phyloP scores from a whole-genome alignment of 2,113 vertebrate genomes.

The Procavia capensis region DNA sequence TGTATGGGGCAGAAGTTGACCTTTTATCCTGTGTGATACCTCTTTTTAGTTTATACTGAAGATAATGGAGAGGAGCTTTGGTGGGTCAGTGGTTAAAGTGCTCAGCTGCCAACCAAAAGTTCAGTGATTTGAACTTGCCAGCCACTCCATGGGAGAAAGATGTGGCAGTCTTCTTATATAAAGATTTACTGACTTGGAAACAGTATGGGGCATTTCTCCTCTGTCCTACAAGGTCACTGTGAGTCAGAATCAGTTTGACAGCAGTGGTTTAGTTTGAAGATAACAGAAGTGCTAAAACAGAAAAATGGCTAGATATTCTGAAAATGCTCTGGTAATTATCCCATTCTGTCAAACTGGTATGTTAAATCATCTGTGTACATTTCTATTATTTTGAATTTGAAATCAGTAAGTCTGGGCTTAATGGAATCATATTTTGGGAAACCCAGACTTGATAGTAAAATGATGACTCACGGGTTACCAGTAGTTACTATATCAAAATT shows the following conservation, averaged over 20 bases:
- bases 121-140: too few relatives aligned
- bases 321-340: conserved; percentile 21
- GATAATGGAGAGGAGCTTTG: background rate
- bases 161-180: too few relatives aligned
- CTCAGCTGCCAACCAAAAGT: too few relatives aligned
- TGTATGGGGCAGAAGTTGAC: background rate
- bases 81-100: too few relatives aligned
- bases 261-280: too few relatives aligned
- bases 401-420: conserved; percentile 12
- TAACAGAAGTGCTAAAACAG: background rate
- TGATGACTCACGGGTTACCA: background rate
- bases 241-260: too few relatives aligned
- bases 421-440: conserved; percentile 17
- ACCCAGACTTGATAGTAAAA: conserved; percentile 27
- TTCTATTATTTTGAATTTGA: conserved; percentile 42
- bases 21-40: background rate
- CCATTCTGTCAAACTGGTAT: background rate
- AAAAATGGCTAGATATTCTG: conserved; percentile 32
- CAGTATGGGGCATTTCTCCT: too few relatives aligned
- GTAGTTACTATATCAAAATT: conserved; percentile 3
- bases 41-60: conserved; percentile 33
- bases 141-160: too few relatives aligned
- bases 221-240: too few relatives aligned
- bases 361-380: background rate
- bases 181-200: too few relatives aligned